Conservation (phyloP, 30 jellyfish, hydroid and myxozoan species). For the Cassiopea xamachana region DNA sequence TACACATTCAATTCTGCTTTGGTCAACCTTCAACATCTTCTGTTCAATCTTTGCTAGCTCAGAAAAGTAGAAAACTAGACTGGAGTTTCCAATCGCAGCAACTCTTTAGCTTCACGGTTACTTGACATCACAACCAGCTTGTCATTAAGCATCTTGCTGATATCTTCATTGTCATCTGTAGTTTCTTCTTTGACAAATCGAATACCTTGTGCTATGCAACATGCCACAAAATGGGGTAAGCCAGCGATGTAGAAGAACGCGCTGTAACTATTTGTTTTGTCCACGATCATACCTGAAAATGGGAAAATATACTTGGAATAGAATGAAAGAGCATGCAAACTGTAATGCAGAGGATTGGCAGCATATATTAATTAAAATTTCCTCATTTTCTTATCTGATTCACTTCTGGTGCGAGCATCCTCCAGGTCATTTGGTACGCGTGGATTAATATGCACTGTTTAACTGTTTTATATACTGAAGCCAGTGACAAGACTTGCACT, state of each 20-base stretch:
- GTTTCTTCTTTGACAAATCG: constrained; percentile 5
- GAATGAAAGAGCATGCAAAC: no score
- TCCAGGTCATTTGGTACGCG: no score
- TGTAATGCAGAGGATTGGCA: neutral
- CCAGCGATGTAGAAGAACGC: constrained; percentile 66
- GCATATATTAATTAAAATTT: no score
- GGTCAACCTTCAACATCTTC: no score
- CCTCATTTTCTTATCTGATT: no score
- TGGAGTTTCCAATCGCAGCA: constrained; percentile 34
- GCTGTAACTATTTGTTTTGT: constrained; percentile 57
- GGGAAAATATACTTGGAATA: no score
- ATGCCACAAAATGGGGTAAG: constrained; percentile 22
- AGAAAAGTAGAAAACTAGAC: neutral
- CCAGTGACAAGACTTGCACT: no score
- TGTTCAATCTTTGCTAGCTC: no score
- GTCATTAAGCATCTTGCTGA: neutral
- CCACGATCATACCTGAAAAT: constrained; percentile 63
- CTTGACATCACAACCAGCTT: neutral
- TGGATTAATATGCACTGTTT: no score
- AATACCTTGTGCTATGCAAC: neutral
- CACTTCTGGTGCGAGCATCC: no score
- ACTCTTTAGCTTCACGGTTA: neutral
- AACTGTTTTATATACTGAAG: no score
- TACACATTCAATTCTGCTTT: no score
- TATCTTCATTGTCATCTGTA: neutral